Conservation (phyloP, 2,797 vertebrate species). For the Chrosomus eos region DNA sequence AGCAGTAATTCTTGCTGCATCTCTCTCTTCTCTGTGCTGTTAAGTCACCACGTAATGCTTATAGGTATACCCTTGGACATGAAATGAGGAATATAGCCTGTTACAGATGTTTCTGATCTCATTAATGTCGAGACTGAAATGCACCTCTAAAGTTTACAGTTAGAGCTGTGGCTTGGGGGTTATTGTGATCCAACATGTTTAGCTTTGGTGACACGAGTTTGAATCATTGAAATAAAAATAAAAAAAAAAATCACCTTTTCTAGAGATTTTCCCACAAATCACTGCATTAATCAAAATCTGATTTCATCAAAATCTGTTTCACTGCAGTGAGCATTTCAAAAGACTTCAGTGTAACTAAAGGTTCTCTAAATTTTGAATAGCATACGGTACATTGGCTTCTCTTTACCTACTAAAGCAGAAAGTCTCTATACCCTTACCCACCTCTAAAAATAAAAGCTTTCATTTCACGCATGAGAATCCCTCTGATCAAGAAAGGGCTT, state of each 20-base stretch:
- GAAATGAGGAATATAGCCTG: background rate
- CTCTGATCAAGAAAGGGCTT: constrained; percentile 32
- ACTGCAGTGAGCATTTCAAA: background rate
- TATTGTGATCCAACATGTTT: background rate
- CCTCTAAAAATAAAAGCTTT: constrained; percentile 43
- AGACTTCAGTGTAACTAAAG: background rate
- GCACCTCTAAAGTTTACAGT: background rate
- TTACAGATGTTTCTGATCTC: background rate
- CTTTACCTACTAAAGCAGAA: constrained; percentile 2
- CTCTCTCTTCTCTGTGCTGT: background rate
- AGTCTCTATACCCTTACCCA: constrained; percentile 11
- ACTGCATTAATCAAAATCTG: background rate
- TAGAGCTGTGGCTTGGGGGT: background rate
- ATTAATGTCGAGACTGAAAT: background rate
- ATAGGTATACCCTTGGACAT: background rate
- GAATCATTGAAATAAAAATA: background rate
- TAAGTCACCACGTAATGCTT: background rate
- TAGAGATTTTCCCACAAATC: background rate
- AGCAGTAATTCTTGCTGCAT: background rate
- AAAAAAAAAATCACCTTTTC: background rate
- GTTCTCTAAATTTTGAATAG: constrained; percentile 11
- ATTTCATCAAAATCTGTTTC: background rate
- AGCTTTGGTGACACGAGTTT: background rate
- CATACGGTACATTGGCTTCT: background rate
- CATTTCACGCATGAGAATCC: constrained; percentile 48